A percentile compares a stretch with the other conserved stretches of the same genome.
phyloP scores from a whole-genome alignment of 2,888 invertebrate genomes.

The Eupithecia tripunctaria region DNA sequence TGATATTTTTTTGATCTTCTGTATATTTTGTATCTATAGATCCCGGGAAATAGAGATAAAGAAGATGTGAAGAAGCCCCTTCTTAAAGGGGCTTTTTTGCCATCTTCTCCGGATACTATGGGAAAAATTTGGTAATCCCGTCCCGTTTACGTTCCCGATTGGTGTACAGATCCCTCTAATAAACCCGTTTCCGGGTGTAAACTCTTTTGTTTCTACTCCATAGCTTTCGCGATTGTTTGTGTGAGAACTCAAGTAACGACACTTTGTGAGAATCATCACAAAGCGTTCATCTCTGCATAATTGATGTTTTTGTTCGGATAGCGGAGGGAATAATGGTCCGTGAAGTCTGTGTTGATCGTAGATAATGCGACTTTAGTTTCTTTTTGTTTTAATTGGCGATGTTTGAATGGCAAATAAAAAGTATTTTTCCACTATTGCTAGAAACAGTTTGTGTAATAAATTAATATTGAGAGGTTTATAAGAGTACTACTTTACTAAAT shows the following conservation, averaged over 20 bases:
- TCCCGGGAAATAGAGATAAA: not conserved
- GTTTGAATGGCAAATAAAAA: not conserved
- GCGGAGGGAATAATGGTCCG: not conserved
- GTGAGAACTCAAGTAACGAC: constrained; percentile 24
- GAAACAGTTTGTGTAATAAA: not conserved
- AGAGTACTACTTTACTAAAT: too few relatives aligned
- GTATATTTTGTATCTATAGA: not conserved
- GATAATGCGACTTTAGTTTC: constrained; percentile 7
- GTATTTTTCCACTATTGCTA: not conserved
- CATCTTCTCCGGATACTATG: not conserved
- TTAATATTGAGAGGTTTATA: too few relatives aligned
- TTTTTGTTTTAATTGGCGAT: constrained; percentile 18
- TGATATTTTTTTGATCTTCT: not conserved
- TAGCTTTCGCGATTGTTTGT: constrained; percentile 29
- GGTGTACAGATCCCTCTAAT: not conserved
- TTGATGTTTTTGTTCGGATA: constrained; percentile 30
- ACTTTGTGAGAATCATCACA: constrained; percentile 21
- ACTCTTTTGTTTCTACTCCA: constrained; percentile 24
- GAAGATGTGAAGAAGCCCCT: not conserved
- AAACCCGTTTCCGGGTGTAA: constrained; percentile 22
- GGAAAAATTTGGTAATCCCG: not conserved
- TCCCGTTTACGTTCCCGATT: not conserved
- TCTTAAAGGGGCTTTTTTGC: not conserved
- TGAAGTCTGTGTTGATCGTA: not conserved
- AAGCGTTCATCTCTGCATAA: constrained; percentile 26